These are phyloP conservation scores for Mystacornis crossleyi DNA, from an alignment of 2,113 vertebrate species.

Conservation along the genomic window DNA sequence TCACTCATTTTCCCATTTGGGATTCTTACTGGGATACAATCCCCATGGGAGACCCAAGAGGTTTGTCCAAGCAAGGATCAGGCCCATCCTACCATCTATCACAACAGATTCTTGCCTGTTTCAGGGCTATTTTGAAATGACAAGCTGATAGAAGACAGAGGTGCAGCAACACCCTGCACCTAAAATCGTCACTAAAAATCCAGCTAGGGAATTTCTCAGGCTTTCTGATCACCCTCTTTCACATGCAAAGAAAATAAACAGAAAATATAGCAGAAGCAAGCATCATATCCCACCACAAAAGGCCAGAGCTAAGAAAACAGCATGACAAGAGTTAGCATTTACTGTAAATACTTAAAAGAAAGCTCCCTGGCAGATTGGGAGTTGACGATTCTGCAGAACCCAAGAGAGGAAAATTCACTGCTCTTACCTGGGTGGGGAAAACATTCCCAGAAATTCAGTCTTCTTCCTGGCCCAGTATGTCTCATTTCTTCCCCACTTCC, in stretches of 20 bases:
- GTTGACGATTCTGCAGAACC: background rate
- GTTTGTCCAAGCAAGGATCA: background rate
- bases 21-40: background rate
- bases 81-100: background rate
- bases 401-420: background rate
- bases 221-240: background rate
- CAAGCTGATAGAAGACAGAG: background rate
- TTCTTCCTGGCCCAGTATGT: background rate
- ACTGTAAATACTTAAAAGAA: background rate
- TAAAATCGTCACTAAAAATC: background rate
- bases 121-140: background rate
- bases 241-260: background rate
- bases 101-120: background rate
- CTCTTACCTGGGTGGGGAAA: conserved; percentile 49
- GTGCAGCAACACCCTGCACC: background rate
- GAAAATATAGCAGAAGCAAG: background rate
- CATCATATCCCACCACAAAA: background rate
- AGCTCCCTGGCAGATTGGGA: background rate
- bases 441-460: background rate
- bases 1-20: background rate
- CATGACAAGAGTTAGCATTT: background rate
- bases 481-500: background rate
- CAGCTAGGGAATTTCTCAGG: background rate
- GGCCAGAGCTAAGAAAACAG: background rate
- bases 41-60: background rate